Percentiles rank a stretch among this genome's conserved stretches.
Evolutionary conservation across 2,113 vertebrate genomes (phyloP).

Genomic region (Cettia cetti): DNA sequence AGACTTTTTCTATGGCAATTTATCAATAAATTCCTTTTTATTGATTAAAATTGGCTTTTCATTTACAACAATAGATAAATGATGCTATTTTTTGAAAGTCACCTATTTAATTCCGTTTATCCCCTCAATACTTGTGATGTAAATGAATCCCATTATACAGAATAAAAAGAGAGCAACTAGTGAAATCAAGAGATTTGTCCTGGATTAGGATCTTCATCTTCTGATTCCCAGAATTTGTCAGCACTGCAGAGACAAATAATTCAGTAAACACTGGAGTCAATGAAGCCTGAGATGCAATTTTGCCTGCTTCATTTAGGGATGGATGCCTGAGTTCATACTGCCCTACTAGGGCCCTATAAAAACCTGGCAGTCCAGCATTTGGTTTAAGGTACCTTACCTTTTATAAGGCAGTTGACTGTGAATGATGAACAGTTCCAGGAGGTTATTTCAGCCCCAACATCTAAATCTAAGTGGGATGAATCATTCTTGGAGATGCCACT

Average conservation of each 20-base stretch:
- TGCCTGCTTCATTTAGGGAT: not conserved
- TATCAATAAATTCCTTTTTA: no score
- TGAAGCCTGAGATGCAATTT: not conserved
- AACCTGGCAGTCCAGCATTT: not conserved
- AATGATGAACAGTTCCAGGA: not conserved
- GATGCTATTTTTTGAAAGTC: not conserved
- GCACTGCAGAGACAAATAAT: not conserved
- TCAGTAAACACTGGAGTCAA: not conserved
- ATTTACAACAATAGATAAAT: not conserved
- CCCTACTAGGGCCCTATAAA: not conserved
- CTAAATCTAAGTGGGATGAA: not conserved
- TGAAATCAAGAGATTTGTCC: not conserved
- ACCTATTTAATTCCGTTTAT: not conserved
- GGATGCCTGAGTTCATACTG: not conserved
- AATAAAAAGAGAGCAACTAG: not conserved
- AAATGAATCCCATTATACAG: not conserved
- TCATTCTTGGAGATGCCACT: not conserved
- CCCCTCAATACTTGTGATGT: not conserved
- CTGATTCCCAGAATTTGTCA: not conserved
- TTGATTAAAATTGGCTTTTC: no score
- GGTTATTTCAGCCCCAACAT: not conserved
- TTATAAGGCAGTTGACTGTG: not conserved
- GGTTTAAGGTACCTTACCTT: not conserved
- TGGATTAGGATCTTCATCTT: not conserved
- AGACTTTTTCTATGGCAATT: no score